Evolutionary conservation across 2,888 invertebrate species (phyloP).

Genomic region (Lasioglossum oenotherae): DNA sequence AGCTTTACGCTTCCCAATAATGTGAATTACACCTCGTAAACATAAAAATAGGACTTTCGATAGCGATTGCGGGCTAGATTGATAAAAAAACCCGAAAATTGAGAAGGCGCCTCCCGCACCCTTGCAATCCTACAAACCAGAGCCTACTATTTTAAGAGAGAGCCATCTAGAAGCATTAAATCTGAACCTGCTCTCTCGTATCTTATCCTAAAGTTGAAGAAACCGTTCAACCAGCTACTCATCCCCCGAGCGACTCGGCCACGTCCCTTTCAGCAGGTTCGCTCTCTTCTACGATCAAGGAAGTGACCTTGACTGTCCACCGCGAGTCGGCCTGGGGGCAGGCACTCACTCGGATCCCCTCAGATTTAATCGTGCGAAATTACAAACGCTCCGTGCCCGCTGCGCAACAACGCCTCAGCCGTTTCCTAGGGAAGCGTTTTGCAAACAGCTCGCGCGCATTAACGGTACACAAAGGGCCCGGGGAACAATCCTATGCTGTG

Average conservation of each 20-base stretch:
- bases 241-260: not conserved
- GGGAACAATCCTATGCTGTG: constrained; percentile 24
- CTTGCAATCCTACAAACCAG: too few species aligned
- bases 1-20: too few species aligned
- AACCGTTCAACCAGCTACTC: not conserved
- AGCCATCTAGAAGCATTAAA: not conserved
- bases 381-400: constrained; percentile 15
- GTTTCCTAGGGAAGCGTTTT: constrained; percentile 30
- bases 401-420: constrained; percentile 18
- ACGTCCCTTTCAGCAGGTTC: not conserved
- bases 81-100: too few species aligned
- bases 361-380: constrained; percentile 37
- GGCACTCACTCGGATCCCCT: not conserved
- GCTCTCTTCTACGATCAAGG: not conserved
- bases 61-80: too few species aligned
- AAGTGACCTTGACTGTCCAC: constrained; percentile 14
- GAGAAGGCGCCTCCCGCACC: too few species aligned
- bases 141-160: too few species aligned
- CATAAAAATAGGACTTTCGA: too few species aligned
- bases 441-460: constrained; percentile 22
- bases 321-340: not conserved
- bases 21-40: too few species aligned
- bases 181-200: not conserved
- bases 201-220: not conserved
- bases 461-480: constrained; percentile 34